Evolutionary conservation across 53 echinoderm and acorn worm species (phyloP).

Genomic region (Holothuria scabra): DNA sequence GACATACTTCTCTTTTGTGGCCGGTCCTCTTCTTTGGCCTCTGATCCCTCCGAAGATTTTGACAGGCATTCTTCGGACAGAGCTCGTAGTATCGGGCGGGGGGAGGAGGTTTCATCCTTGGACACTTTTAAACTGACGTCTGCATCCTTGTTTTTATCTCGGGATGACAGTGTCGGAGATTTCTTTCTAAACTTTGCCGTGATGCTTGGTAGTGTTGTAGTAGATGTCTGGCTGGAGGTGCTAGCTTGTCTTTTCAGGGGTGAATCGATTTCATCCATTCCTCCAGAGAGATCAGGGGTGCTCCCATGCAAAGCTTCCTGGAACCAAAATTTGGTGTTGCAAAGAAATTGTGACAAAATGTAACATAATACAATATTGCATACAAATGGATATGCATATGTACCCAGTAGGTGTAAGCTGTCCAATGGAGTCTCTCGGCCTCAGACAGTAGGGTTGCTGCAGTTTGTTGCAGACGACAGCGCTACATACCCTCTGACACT

Average conservation of each 20-base stretch:
- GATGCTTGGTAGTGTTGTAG: neutral
- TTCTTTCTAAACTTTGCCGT: constrained; percentile 24
- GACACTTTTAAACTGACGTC: neutral
- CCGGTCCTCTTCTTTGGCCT: neutral
- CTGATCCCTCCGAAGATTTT: neutral
- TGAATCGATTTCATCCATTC: neutral
- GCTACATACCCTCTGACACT: no score
- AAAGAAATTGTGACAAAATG: no score
- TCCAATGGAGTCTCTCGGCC: no score
- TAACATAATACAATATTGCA: no score
- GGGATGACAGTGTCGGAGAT: constrained; percentile 5
- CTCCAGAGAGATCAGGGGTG: constrained; percentile 4
- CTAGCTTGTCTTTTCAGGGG: constrained; percentile 22
- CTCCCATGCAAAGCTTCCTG: constrained; percentile 40
- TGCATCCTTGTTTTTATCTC: constrained; percentile 10
- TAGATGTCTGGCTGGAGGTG: constrained; percentile 21
- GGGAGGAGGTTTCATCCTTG: neutral
- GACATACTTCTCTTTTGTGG: constrained; percentile 4
- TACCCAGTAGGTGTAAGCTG: no score
- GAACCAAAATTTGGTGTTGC: neutral
- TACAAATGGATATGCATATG: no score
- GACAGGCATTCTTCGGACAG: constrained; percentile 40
- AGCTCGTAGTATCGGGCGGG: constrained; percentile 3
- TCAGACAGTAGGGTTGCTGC: no score
- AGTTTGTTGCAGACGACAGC: no score